These are phyloP conservation scores for Rhopalosiphum nymphaeae DNA, from an alignment of 2,888 invertebrate genomes.

Conservation along the genomic window DNA sequence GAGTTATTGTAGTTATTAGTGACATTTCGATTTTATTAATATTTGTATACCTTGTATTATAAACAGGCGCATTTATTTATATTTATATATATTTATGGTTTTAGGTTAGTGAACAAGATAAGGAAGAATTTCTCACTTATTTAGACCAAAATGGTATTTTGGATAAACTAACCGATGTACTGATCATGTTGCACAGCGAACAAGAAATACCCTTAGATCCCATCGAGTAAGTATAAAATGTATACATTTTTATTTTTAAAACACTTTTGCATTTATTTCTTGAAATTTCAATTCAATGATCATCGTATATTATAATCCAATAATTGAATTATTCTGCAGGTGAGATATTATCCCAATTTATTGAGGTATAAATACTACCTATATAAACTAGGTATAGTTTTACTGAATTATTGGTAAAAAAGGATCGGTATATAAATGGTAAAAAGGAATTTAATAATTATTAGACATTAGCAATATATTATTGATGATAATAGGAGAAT, in stretches of 20 bases:
- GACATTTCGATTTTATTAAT: background rate
- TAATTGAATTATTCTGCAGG: background rate
- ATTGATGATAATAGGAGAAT: background rate
- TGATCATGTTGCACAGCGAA: background rate
- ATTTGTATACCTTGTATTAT: background rate
- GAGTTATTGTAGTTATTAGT: background rate
- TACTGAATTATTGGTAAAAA: background rate
- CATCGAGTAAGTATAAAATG: background rate
- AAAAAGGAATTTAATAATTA: background rate
- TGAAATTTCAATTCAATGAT: background rate
- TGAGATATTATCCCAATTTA: background rate
- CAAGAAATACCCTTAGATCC: background rate
- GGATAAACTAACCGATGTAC: slow-evolving; percentile 12
- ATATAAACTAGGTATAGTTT: background rate
- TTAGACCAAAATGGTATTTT: slow-evolving; percentile 29
- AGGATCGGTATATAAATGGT: background rate
- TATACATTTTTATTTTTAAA: background rate
- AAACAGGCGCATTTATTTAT: background rate
- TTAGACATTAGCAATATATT: background rate
- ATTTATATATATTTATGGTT: background rate
- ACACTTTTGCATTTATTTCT: background rate
- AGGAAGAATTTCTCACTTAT: background rate
- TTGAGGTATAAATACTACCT: background rate
- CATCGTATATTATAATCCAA: background rate
- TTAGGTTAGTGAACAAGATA: background rate